phyloP scores from a whole-genome alignment of 2,888 invertebrate genomes.

The Hetaerina titia region DNA sequence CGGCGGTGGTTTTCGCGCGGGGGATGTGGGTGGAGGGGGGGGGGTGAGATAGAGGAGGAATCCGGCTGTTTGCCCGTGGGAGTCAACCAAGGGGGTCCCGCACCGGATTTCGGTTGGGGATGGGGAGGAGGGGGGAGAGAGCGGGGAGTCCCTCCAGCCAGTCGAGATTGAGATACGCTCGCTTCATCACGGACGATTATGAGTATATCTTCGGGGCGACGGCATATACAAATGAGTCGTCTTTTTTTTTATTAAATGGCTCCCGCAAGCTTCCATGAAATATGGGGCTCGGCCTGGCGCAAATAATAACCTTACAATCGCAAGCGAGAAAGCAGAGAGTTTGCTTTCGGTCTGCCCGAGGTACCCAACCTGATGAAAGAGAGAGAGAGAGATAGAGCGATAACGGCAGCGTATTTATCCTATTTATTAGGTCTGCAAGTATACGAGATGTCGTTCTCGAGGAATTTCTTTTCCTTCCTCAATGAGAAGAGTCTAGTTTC shows the following conservation, averaged over 20 bases:
- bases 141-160: not conserved
- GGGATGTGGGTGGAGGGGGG: not conserved
- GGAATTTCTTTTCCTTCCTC: not conserved
- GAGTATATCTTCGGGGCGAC: not conserved
- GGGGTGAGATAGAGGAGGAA: not conserved
- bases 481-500: not conserved
- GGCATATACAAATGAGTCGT: not conserved
- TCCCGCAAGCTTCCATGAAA: not conserved
- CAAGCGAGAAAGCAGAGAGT: not conserved
- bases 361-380: not conserved
- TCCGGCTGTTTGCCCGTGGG: not conserved
- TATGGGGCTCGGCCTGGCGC: not conserved
- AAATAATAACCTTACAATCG: slow-evolving; percentile 5
- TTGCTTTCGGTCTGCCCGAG: not conserved
- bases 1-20: not conserved
- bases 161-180: not conserved
- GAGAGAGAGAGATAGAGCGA: not conserved
- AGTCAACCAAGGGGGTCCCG: not conserved
- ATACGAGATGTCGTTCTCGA: too few relatives aligned
- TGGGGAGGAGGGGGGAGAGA: too few relatives aligned
- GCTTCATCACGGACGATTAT: not conserved
- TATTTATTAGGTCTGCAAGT: not conserved
- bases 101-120: not conserved
- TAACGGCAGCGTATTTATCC: not conserved
- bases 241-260: not conserved